Base-by-base conservation (phyloP, 2,888 invertebrate species). In the Noctua janthina region DNA sequence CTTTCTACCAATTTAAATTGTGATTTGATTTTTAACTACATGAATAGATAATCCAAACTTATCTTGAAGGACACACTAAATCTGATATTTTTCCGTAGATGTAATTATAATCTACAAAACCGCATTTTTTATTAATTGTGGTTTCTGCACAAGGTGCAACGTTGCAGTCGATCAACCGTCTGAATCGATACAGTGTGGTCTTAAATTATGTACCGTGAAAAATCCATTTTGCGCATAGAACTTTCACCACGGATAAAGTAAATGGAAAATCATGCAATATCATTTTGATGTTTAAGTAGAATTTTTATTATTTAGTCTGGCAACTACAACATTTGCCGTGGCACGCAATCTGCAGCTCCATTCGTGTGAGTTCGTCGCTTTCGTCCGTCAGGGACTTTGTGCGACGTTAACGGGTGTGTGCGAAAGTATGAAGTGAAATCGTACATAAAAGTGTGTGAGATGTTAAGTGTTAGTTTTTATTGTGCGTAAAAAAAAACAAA, bases 351-450 rank as follows among this genome's bases (percentile, higher is more conserved):
- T 85, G 89, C 90, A 90, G 91, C 93, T 94, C 91, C 91, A 93
- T 96, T 96, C 94, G 94, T 93, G 93, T 93, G 94, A 95, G 94
- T 96, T 93, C 91, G 89, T 88, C 83, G 89, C 89, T 88, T 86
- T 93, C 93, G 95, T 93, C 93, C 92, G 95, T 89, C 91, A 93
- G 95, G 95, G 95, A 94, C 92, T 92, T 92, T 92, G 93, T 93
- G 96, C 95, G 96, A 96, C 94, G 95, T 95, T 94, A 95, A 94
- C 97, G 96, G 96, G 96, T 96, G 97, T 96, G 96, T 96, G 95
- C 94, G 94, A 95, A 96, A 97, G 96, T 96, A 97, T 97, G 97
- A 95, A 96, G 97, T 97, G 97, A 97, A 97, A 97, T 95, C 96
- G 95, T 95, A 95, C 94, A 87, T 88, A 92, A 93, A 94, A 96